Percentiles rank a stretch among this genome's conserved stretches.
Conservation (phyloP, 1,140 invertebrate genomes). For the Eciton burchellii region DNA sequence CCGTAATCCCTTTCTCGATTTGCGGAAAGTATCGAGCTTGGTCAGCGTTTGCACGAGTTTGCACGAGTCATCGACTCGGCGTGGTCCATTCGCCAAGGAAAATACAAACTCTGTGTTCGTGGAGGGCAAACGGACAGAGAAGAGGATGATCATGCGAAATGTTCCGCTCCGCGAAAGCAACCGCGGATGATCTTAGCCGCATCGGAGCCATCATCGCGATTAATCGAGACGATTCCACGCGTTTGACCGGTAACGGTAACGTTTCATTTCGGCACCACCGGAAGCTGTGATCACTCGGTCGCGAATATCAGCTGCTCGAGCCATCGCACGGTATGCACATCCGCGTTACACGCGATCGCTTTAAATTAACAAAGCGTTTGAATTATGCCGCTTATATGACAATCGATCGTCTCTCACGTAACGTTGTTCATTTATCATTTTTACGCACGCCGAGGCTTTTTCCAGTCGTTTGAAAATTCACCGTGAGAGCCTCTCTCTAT, state of each 20-base stretch:
- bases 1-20: conserved; percentile 58
- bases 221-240: conserved; percentile 43
- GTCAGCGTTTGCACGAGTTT: conserved; percentile 38
- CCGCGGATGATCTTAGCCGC: conserved; percentile 26
- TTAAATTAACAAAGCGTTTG: conserved; percentile 59
- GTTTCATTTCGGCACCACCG: conserved; percentile 23
- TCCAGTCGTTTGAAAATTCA: conserved; percentile 68
- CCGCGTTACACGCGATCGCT: conserved; percentile 52
- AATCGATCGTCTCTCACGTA: conserved; percentile 43
- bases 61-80: conserved; percentile 42
- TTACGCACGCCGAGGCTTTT: conserved; percentile 34
- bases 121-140: conserved; percentile 12
- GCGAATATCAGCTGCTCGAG: conserved; percentile 47
- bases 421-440: conserved; percentile 61
- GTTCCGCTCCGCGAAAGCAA: conserved; percentile 15
- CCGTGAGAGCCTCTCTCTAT: conserved; percentile 1
- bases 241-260: background rate
- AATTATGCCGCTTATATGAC: conserved; percentile 51
- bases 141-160: conserved; percentile 8
- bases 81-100: conserved; percentile 34
- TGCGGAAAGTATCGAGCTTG: conserved; percentile 48
- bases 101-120: conserved; percentile 30
- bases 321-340: conserved; percentile 44
- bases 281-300: conserved; percentile 45
- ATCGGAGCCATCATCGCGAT: conserved; percentile 45